Conservation (phyloP, 1,140 invertebrate genomes). For the Drosophila takahashii region DNA sequence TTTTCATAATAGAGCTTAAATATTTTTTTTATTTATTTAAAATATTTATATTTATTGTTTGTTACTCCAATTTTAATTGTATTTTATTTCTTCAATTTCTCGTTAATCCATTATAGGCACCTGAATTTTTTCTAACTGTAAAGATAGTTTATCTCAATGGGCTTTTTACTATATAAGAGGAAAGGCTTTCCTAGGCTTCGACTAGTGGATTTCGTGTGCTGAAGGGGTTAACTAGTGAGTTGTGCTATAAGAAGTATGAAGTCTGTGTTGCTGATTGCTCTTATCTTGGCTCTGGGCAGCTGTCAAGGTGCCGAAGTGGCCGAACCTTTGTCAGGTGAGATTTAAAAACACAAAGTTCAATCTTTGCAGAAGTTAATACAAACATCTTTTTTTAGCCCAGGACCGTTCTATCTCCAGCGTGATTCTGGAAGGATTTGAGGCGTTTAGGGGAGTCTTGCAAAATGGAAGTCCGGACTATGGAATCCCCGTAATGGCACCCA, state of each 20-base stretch:
- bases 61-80: too few relatives aligned
- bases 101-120: neutral
- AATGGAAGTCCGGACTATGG: constrained; percentile 57
- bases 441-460: constrained; percentile 43
- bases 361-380: neutral
- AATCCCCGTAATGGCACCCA: constrained; percentile 69
- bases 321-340: constrained; percentile 53
- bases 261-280: constrained; percentile 42
- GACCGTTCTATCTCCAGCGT: constrained; percentile 58
- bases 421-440: constrained; percentile 50
- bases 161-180: constrained; percentile 54
- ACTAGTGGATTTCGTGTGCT: constrained; percentile 16
- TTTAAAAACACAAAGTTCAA: too few relatives aligned
- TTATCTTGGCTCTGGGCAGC: constrained; percentile 44
- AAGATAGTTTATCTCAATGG: constrained; percentile 44
- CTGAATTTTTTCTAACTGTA: neutral
- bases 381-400: constrained; percentile 32
- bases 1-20: too few relatives aligned
- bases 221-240: constrained; percentile 10
- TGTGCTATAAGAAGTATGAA: constrained; percentile 58
- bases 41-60: too few relatives aligned
- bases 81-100: neutral
- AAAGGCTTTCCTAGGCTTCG: neutral
- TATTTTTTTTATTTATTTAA: too few relatives aligned
- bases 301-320: constrained; percentile 41